Conservation (phyloP, 1,140 invertebrate genomes). For the Phymastichus coffea region DNA sequence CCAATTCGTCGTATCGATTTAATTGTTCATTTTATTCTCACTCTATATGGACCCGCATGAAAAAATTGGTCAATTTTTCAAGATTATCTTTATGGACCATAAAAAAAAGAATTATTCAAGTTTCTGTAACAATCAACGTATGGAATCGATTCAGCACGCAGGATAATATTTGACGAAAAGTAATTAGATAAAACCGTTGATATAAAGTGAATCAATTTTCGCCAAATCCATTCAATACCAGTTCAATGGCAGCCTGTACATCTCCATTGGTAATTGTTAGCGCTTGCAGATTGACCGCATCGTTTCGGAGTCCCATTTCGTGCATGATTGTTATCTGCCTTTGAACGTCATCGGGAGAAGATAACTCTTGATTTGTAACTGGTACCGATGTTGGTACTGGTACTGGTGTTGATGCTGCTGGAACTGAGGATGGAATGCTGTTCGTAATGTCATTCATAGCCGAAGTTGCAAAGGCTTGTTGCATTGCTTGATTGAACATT, state of each 20-base stretch:
- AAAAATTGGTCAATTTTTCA: too few species aligned
- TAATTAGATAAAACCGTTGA: too few species aligned
- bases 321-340: conserved; percentile 80
- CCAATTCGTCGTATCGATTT: too few species aligned
- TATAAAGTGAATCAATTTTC: conserved; percentile 47
- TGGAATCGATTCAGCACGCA: not conserved
- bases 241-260: conserved; percentile 84
- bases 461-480: conserved; percentile 56
- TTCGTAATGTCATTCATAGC: conserved; percentile 9
- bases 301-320: conserved; percentile 84
- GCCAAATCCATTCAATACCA: conserved; percentile 64
- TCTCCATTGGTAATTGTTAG: conserved; percentile 79
- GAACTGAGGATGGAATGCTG: conserved; percentile 18
- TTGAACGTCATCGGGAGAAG: conserved; percentile 38
- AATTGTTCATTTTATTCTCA: too few species aligned
- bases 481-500: conserved; percentile 62
- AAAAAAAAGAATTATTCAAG: too few species aligned
- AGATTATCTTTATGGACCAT: too few species aligned
- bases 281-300: conserved; percentile 81
- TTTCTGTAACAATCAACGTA: too few species aligned
- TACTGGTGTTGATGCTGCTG: conserved; percentile 28
- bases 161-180: not conserved
- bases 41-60: too few species aligned
- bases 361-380: not conserved
- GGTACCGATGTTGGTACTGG: conserved; percentile 29